Evolutionary conservation across 2,797 vertebrate species (phyloP), one percentile per base, ranked within the genome.

Genomic region (Callimico goeldii): DNA sequence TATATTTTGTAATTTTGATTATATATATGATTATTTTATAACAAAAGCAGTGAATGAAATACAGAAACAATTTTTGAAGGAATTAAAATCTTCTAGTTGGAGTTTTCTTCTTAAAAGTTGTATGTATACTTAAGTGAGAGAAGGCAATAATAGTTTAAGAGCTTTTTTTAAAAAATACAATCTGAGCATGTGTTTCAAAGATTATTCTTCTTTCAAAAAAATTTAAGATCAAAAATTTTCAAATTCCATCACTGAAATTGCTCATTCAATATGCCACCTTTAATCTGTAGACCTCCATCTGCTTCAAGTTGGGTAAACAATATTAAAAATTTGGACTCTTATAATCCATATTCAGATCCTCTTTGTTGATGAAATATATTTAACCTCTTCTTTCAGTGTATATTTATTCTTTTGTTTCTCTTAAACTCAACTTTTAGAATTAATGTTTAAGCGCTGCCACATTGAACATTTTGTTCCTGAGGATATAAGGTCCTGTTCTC

Each of bases 201-300:
- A 67, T 91, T 72, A 90, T 80, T 39, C 26, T 90, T 79, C 39
- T 91, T 24, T 67, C 58, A 58, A 79, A 57, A 89, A 96, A 96
- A 88, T 57, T 77, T 55, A 88, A 94, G 50, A 82, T 48, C 7
- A 87, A 90, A 76, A 19, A 28, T 93, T 79, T 85, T 85, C 36
- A 92, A 88, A 85, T 80, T 33, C 52, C 28, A 50, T 61, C 46
- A 73, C 8, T 91, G 33, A 7, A 80, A 55, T 3, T 39, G 2
- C 8, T 41, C 55, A 90, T 28, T 93, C 52, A 94, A 15, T 52
- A 33, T 64, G 4, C 77, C 33, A 82, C 3, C 70, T 92, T 84
- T 88, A 77, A 85, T 80, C 30, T 92, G 30, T 2, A 22, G 39
- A 41, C 1, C 10, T 36, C 61, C 13, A 36, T 50, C 26, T 75